phyloP scores from a whole-genome alignment of 2,113 vertebrate species.

The Pipra filicauda region DNA sequence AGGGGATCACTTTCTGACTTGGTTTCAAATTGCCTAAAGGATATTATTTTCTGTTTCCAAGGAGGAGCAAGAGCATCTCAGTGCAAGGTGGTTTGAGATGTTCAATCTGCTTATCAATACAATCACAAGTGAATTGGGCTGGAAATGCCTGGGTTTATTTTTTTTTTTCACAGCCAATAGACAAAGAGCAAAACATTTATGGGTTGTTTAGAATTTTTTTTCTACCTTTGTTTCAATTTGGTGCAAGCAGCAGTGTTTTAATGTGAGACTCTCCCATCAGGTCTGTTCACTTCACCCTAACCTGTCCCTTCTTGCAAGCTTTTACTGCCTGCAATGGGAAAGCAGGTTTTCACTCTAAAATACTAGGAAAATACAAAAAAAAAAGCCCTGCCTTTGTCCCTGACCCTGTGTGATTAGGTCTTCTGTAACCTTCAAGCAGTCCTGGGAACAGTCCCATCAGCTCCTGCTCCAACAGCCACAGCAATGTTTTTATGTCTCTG shows the following conservation, averaged over 20 bases:
- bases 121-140: neutral
- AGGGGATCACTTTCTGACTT: neutral
- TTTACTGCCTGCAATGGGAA: neutral
- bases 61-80: neutral
- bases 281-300: neutral
- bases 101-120: neutral
- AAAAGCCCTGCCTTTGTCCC: neutral
- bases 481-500: neutral
- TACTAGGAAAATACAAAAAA: neutral
- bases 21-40: neutral
- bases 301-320: neutral
- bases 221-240: neutral
- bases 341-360: neutral
- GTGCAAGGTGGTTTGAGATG: neutral
- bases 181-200: neutral
- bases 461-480: neutral
- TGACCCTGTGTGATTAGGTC: neutral
- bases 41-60: neutral
- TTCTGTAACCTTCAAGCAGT: neutral
- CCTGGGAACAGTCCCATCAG: neutral
- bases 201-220: neutral
- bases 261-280: neutral
- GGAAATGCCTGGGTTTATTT: neutral
- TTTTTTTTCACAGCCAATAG: neutral
- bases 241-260: neutral